Base-by-base conservation (phyloP, 2,797 vertebrate species). In the Silurus lanzhouensis region DNA sequence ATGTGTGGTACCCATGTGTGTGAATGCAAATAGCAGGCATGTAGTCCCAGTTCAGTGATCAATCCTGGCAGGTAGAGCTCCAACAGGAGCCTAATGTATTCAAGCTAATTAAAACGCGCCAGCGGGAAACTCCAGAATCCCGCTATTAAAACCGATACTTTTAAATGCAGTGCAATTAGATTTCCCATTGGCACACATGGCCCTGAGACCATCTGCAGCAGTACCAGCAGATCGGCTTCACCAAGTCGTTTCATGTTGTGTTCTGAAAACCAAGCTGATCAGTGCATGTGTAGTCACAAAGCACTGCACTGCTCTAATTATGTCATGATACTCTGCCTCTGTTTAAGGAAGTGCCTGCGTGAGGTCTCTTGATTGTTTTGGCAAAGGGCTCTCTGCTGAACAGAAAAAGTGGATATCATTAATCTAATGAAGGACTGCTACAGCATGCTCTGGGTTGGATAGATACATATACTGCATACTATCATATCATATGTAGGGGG, bases 61-160 rank as follows among this genome's bases (percentile, higher is more conserved):
- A 94, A 92, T 92, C 92, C 91, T 93, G 94, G 92, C 94, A 95
- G 93, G 93, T 94, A 95, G 92, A 88, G 92, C 89, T 93, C 92
- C 90, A 93, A 92, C 93, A 90, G 92, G 91, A 92, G 90, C 90
- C 91, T 94, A 94, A 95, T 95, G 94, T 92, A 94, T 95, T 95
- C 95, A 92, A 92, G 92, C 93, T 95, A 94, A 95, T 94, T 94
- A 95, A 93, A 94, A 90, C 84, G 90, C 88, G 92, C 94, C 93
- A 93, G 91, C 84, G 77, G 91, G 90, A 91, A 91, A 86, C 91
- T 92, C 89, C 91, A 91, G 90, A 89, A 83, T 91, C 92, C 91
- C 88, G 92, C 92, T 91, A 91, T 91, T 93, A 89, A 92, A 93
- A 92, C 88, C 91, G 93, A 91, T 91, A 89, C 89, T 88, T 92